phyloP scores from a whole-genome alignment of 1,140 invertebrate species.

The Dysdera silvatica region DNA sequence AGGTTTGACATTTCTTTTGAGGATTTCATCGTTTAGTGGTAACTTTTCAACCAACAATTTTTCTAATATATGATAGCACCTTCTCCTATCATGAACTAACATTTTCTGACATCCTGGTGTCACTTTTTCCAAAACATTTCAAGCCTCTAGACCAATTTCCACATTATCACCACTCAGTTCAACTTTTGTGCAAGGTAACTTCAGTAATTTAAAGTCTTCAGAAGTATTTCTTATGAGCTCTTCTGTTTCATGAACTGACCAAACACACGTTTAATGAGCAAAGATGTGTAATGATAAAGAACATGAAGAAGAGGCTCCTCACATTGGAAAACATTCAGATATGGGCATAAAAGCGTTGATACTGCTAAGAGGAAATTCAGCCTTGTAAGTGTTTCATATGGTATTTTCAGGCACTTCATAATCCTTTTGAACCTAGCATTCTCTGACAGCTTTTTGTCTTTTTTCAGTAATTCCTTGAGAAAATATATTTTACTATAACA shows the following conservation, averaged over 20 bases:
- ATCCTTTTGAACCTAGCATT: not conserved
- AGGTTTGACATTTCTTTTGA: not conserved
- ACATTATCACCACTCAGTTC: not conserved
- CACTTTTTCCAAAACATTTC: not conserved
- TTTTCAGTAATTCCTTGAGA: not conserved
- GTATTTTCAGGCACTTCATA: not conserved
- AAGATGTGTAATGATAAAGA: not conserved
- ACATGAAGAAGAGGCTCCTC: not conserved
- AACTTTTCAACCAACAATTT: not conserved
- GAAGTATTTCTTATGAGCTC: not conserved
- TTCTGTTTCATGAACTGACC: not conserved
- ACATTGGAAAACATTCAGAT: not conserved
- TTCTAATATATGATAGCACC: not conserved
- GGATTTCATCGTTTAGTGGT: not conserved
- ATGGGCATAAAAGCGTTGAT: not conserved
- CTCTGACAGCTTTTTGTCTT: not conserved
- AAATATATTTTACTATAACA: not conserved
- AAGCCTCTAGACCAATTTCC: not conserved
- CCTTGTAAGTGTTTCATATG: not conserved
- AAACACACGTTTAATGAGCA: not conserved
- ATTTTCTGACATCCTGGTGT: not conserved
- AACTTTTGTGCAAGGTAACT: not conserved
- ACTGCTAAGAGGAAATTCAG: not conserved
- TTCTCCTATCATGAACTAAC: not conserved
- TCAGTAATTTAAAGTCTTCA: not conserved